Conservation (phyloP, 2,113 vertebrate species). For the Chlamydotis undulata region DNA sequence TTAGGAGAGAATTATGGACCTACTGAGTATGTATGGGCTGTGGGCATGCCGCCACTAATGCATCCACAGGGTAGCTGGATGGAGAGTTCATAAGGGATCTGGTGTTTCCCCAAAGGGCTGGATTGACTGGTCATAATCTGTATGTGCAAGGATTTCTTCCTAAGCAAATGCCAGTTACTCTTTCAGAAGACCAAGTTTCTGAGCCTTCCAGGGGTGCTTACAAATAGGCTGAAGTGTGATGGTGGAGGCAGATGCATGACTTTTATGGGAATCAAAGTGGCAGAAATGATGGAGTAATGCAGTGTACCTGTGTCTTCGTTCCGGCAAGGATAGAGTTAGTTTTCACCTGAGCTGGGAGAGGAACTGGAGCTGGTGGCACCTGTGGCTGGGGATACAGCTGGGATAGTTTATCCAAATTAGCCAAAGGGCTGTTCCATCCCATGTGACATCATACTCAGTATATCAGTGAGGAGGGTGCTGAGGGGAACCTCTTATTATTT, state of each 20-base stretch:
- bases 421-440: too few relatives aligned
- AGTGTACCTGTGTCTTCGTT: too few relatives aligned
- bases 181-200: neutral
- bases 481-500: too few relatives aligned
- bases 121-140: fast-evolving
- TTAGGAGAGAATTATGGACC: neutral
- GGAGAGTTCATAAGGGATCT: neutral
- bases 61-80: neutral
- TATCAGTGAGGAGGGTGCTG: too few relatives aligned
- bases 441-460: too few relatives aligned
- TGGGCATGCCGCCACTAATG: fast-evolving
- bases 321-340: too few relatives aligned
- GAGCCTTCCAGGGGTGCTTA: neutral
- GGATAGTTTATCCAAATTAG: too few relatives aligned
- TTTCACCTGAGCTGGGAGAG: too few relatives aligned
- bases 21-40: fast-evolving
- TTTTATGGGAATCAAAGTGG: neutral
- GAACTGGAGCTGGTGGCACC: too few relatives aligned
- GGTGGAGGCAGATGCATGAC: neutral
- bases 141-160: neutral
- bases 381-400: too few relatives aligned
- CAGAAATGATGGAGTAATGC: neutral
- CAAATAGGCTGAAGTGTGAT: neutral
- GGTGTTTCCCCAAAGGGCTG: neutral
- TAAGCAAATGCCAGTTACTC: neutral